Evolutionary conservation across 1,140 invertebrate genomes (phyloP), one percentile per base, ranked within the genome.

Genomic region (Proales similis): DNA sequence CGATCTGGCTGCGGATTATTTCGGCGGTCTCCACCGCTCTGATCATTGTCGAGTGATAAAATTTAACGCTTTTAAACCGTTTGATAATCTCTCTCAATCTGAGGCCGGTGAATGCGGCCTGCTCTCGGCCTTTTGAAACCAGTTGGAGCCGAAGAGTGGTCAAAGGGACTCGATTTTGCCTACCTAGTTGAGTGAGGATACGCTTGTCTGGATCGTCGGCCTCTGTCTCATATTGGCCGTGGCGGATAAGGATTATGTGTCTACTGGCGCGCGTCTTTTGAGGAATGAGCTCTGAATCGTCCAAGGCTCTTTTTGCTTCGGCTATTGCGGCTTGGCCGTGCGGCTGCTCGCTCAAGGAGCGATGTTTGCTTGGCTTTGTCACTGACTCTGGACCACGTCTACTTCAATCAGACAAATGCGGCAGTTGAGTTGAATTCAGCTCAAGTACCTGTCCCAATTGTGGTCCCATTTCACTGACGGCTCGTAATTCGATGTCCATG

Each of bases 1-100:
- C 72, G 48, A 87, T 72, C 70, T 81, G 81, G 69, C 81, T 79
- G 43, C 81, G 76, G 67, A 96, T 92, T 12, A 94, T 83, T 14
- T 81, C 77, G 0, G 86, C 86, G 4, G 93, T 97, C 76, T 97
- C 87, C 66, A 84, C 83, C 0, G 92, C 93, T 66, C 94, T 77
- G 0, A 83, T 84, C 91, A 98, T 92, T 0, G 90, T 94, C 0
- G 93, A 98, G 47, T 82, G 81, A 0, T 91, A 78, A 33, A 95
- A 77, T 19, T 79, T 72, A 26, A 85, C 83, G 75, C 85, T 94
- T 39, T 86, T 85, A 48, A 88, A 79, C 2, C 30, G 22, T 3
- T 19, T 4, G 66, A 81, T 79, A 30, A 96, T 73, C 48, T 83
- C 80, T 51, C 82, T 81, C 14, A 80, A 64, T 19, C 79, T 68